Evolutionary conservation across 2,797 vertebrate genomes (phyloP).

Genomic region (Xenentodon cancila): DNA sequence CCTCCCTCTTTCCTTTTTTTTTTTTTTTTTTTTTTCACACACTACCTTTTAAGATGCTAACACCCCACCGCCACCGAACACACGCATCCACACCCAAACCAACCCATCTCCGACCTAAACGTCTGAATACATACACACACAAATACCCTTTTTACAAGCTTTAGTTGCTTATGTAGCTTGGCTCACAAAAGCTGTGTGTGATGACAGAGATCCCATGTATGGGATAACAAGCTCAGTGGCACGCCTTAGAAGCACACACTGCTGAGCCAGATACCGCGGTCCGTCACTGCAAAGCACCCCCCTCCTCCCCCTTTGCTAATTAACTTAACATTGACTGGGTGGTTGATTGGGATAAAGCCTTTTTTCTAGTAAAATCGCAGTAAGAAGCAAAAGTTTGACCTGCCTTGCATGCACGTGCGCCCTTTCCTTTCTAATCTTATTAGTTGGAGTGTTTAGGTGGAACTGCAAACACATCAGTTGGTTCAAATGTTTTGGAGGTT

Average conservation of each 20-base stretch:
- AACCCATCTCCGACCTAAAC: constrained; percentile 61
- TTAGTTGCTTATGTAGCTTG: constrained; percentile 73
- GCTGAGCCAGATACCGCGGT: constrained; percentile 63
- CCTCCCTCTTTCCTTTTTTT: constrained; percentile 63
- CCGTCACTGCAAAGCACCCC: constrained; percentile 47
- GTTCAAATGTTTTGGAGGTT: constrained; percentile 7
- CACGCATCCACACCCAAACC: constrained; percentile 43
- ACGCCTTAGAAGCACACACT: constrained; percentile 41
- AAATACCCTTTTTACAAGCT: constrained; percentile 69
- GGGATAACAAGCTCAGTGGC: constrained; percentile 75
- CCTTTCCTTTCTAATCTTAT: constrained; percentile 44
- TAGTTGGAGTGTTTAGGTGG: constrained; percentile 28
- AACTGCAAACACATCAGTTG: constrained; percentile 23
- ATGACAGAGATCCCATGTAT: constrained; percentile 58
- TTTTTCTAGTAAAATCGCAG: constrained; percentile 50
- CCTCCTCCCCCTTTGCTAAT: constrained; percentile 54
- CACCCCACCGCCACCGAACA: constrained; percentile 42
- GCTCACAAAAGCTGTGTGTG: constrained; percentile 76
- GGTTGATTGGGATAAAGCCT: constrained; percentile 58
- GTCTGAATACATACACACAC: constrained; percentile 64
- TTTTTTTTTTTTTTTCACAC: constrained; percentile 45
- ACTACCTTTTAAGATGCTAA: constrained; percentile 76
- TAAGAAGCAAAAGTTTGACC: constrained; percentile 41
- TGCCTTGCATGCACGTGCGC: constrained; percentile 40
- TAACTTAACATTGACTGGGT: constrained; percentile 67